Percentiles rank a stretch among this genome's conserved stretches.
These are phyloP conservation scores for Rhinolophus ferrumequinum DNA, from an alignment of 2,113 vertebrate species.

Conservation along the genomic window DNA sequence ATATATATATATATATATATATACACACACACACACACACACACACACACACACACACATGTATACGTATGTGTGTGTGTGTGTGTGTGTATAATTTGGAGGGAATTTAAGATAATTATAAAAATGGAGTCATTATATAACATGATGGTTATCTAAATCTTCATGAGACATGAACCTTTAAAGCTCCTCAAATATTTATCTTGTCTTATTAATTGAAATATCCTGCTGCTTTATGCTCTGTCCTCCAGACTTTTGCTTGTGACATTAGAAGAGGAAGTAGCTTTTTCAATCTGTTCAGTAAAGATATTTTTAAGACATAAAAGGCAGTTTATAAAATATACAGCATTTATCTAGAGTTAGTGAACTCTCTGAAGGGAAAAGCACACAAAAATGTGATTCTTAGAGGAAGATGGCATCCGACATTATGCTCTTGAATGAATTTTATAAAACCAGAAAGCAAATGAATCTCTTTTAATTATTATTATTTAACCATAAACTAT, in stretches of 20 bases:
- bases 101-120: constrained; percentile 58
- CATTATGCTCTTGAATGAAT: not conserved
- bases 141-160: constrained; percentile 65
- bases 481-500: constrained; percentile 3
- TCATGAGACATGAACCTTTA: constrained; percentile 68
- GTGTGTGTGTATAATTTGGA: constrained; percentile 59
- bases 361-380: not conserved
- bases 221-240: not conserved
- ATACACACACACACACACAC: no score
- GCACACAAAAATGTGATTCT: not conserved
- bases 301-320: constrained; percentile 8
- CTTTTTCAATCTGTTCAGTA: not conserved
- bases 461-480: not conserved
- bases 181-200: constrained; percentile 72
- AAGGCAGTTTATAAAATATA: constrained; percentile 23
- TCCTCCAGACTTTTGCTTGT: not conserved
- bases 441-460: constrained; percentile 12
- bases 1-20: constrained; percentile 64
- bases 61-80: constrained; percentile 60
- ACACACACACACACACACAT: no score
- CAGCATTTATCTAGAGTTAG: constrained; percentile 26
- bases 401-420: not conserved
- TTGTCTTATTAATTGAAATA: constrained; percentile 71
- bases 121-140: constrained; percentile 63
- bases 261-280: not conserved